Conservation (phyloP, 2,888 invertebrate species). For the Hirtodrosophila trivittata region DNA sequence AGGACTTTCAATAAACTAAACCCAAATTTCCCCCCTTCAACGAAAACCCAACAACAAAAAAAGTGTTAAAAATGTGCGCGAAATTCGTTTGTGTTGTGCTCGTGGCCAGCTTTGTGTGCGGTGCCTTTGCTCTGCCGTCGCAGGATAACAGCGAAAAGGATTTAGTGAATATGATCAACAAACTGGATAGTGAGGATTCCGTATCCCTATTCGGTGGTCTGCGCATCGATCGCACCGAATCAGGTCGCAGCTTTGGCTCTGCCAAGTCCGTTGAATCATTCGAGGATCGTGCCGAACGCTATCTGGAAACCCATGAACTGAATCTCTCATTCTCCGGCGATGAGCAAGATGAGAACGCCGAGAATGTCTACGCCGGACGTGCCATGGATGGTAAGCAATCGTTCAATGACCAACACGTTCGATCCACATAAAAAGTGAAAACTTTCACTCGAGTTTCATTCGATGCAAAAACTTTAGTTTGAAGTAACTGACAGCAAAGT, state of each 20-base stretch:
- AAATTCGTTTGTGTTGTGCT: conserved; percentile 82
- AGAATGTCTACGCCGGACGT: conserved; percentile 81
- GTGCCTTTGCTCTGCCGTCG: conserved; percentile 80
- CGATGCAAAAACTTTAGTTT: not conserved
- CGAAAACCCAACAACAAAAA: conserved; percentile 8
- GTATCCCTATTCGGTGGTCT: conserved; percentile 84
- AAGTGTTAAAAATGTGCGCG: conserved; percentile 76
- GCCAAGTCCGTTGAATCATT: conserved; percentile 82
- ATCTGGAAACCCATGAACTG: conserved; percentile 84
- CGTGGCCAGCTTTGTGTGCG: conserved; percentile 80
- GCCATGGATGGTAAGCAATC: conserved; percentile 81
- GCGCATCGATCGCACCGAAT: conserved; percentile 82
- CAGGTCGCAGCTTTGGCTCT: conserved; percentile 79
- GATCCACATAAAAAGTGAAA: conserved; percentile 21
- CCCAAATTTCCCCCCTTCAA: conserved; percentile 10
- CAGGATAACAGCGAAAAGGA: conserved; percentile 83
- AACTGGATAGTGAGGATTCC: conserved; percentile 83
- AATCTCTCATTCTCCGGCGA: conserved; percentile 84
- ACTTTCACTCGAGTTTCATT: conserved; percentile 24
- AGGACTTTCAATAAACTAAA: conserved; percentile 56
- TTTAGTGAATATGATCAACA: conserved; percentile 84
- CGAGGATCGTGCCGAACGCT: conserved; percentile 84
- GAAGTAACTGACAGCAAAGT: conserved; percentile 23
- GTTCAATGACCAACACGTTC: not conserved
- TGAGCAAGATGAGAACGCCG: conserved; percentile 78